These are phyloP conservation scores for Andricus curvator DNA, from an alignment of 2,888 invertebrate genomes.

Conservation along the genomic window DNA sequence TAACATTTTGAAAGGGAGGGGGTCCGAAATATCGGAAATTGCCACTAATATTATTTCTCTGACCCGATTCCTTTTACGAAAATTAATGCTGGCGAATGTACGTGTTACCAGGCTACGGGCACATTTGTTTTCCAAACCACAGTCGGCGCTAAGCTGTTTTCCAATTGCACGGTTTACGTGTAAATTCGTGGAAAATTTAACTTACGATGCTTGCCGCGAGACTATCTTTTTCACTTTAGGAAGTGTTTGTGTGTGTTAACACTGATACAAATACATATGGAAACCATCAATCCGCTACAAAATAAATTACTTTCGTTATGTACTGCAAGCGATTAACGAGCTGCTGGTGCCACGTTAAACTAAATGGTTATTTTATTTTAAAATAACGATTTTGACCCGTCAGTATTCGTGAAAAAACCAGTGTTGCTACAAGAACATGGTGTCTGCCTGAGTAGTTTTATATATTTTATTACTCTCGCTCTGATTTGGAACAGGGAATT, in stretches of 20 bases:
- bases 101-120: background rate
- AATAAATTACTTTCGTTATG: constrained; percentile 28
- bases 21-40: too few relatives aligned
- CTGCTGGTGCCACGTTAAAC: background rate
- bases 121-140: constrained; percentile 35
- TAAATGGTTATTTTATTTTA: constrained; percentile 1
- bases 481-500: too few relatives aligned
- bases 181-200: constrained; percentile 45
- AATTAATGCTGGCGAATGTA: constrained; percentile 6
- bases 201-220: constrained; percentile 25
- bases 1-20: too few relatives aligned
- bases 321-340: constrained; percentile 14
- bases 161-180: constrained; percentile 41
- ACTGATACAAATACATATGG: background rate
- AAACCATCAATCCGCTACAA: background rate
- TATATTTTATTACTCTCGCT: too few relatives aligned
- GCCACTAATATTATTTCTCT: background rate
- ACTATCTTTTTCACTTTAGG: constrained; percentile 4
- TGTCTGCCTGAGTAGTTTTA: too few relatives aligned
- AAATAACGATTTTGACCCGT: background rate
- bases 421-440: too few relatives aligned
- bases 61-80: background rate
- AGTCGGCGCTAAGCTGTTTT: constrained; percentile 42
- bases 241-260: background rate
- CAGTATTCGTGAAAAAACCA: background rate